phyloP scores from a whole-genome alignment of 2,888 invertebrate species.

The Drosophila buzzatii region DNA sequence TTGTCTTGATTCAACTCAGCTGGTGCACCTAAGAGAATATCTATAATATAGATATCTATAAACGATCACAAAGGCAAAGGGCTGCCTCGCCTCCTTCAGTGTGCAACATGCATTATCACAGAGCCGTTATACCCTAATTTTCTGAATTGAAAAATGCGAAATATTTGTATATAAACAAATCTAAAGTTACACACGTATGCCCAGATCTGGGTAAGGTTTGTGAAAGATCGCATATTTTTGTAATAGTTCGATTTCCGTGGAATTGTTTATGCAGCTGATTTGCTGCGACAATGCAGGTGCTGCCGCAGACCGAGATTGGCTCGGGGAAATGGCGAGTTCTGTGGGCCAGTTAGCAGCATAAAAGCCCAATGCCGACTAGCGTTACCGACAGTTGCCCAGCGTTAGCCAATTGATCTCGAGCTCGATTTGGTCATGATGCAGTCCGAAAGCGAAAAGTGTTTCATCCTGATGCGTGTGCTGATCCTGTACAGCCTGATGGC shows the following conservation, averaged over 20 bases:
- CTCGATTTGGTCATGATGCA: slow-evolving; percentile 21
- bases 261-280: slow-evolving; percentile 6
- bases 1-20: no score
- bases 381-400: not conserved
- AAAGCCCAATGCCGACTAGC: not conserved
- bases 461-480: slow-evolving; percentile 27
- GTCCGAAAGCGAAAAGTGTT: slow-evolving; percentile 5
- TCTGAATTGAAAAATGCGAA: not conserved
- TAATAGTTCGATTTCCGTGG: not conserved
- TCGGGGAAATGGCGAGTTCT: no score
- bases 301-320: not conserved
- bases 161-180: not conserved
- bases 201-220: not conserved
- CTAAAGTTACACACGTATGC: not conserved
- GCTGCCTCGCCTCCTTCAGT: not conserved
- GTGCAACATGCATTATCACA: not conserved
- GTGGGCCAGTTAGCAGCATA: not conserved
- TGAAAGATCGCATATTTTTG: slow-evolving; percentile 3
- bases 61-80: not conserved
- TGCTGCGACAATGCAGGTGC: not conserved
- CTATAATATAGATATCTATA: not conserved
- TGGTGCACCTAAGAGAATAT: no score
- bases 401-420: not conserved
- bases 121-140: not conserved
- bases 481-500: slow-evolving; percentile 34